A percentile compares a stretch with the other conserved stretches of the same genome.
phyloP scores from a whole-genome alignment of 2,113 vertebrate genomes.

The Serilophus lunatus region DNA sequence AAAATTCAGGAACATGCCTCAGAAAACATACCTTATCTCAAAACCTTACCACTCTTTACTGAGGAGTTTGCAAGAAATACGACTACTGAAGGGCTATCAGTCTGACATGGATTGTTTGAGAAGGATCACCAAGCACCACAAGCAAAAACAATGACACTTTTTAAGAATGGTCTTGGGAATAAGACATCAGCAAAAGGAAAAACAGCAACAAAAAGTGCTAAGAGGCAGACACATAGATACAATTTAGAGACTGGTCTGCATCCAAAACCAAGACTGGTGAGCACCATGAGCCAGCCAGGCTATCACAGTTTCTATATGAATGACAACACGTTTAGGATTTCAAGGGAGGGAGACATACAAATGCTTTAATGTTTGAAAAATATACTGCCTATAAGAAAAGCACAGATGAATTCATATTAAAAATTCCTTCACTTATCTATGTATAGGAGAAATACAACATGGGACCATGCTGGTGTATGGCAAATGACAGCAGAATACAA shows the following conservation, averaged over 20 bases:
- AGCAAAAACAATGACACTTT: neutral
- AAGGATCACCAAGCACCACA: neutral
- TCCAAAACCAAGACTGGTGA: neutral
- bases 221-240: neutral
- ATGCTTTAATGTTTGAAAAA: neutral
- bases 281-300: accelerated
- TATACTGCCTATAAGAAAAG: neutral
- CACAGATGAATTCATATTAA: neutral
- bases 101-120: neutral
- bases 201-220: neutral
- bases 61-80: neutral
- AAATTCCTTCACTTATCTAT: neutral
- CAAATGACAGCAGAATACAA: neutral
- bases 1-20: neutral
- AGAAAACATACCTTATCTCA: neutral
- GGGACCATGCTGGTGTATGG: neutral
- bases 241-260: neutral
- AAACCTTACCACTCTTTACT: neutral
- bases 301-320: neutral
- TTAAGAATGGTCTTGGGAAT: neutral
- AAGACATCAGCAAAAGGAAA: neutral
- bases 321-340: neutral
- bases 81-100: neutral
- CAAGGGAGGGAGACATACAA: accelerated
- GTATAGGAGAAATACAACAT: neutral